Evolutionary conservation across 2,888 invertebrate species (phyloP).

Genomic region (Eumerus sabulonum): DNA sequence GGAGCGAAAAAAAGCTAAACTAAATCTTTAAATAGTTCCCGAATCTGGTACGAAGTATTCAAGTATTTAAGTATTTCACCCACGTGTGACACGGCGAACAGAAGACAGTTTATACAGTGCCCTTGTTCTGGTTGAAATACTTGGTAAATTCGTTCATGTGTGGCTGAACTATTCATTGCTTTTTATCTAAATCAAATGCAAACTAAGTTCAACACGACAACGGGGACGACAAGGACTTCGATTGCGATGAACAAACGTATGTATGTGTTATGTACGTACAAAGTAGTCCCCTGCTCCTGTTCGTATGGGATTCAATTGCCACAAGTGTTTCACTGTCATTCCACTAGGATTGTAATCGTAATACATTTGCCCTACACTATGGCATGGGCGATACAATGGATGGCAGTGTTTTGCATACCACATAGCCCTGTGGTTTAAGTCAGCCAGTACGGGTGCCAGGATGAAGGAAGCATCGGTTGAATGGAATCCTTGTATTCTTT

Average conservation of each 20-base stretch:
- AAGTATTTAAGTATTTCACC: conserved; percentile 2
- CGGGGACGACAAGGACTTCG: not conserved
- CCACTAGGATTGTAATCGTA: conserved; percentile 28
- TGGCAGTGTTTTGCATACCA: conserved; percentile 25
- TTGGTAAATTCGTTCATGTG: conserved; percentile 36
- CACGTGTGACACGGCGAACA: no score
- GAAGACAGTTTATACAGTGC: not conserved
- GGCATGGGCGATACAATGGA: conserved; percentile 32
- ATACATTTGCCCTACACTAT: conserved; percentile 7
- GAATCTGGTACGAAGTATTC: no score
- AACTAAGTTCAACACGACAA: conserved; percentile 13
- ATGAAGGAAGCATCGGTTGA: not conserved
- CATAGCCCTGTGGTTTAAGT: conserved; percentile 32
- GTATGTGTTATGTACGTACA: no score
- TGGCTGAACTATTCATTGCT: conserved; percentile 43
- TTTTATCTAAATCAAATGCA: conserved; percentile 56
- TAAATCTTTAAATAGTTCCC: no score
- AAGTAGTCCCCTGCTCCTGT: no score
- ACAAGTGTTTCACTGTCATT: conserved; percentile 30
- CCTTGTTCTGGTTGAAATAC: conserved; percentile 5
- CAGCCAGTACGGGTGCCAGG: not conserved
- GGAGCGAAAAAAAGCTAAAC: no score
- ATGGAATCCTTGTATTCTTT: no score
- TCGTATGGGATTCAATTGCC: conserved; percentile 1
- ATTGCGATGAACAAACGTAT: no score